Evolutionary conservation across 1,140 invertebrate species (phyloP).

Genomic region (Cherax quadricarinatus): DNA sequence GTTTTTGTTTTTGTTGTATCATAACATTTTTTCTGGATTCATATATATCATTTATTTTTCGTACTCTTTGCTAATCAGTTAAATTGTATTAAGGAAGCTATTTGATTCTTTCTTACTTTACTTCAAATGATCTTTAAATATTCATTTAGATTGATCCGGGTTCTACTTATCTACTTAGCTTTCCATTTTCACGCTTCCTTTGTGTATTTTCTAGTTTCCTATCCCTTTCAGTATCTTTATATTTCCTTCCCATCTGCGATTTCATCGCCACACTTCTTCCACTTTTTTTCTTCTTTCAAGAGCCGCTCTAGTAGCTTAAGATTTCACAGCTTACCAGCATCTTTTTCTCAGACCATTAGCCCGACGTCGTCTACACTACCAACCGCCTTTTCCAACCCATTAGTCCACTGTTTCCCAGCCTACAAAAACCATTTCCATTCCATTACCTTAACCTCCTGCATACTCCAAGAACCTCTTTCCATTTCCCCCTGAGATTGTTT

Average conservation of each 20-base stretch:
- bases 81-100: too few relatives aligned
- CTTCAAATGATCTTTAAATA: too few relatives aligned
- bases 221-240: not conserved
- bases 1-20: too few relatives aligned
- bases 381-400: conserved; percentile 40
- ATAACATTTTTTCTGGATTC: too few relatives aligned
- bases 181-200: too few relatives aligned
- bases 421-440: conserved; percentile 36
- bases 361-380: conserved; percentile 32
- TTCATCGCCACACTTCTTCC: not conserved
- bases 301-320: conserved; percentile 6
- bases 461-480: not conserved
- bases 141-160: too few relatives aligned
- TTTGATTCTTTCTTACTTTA: too few relatives aligned
- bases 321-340: conserved; percentile 25
- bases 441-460: conserved; percentile 22
- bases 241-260: not conserved
- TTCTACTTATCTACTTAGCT: too few relatives aligned
- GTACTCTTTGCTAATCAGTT: too few relatives aligned
- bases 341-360: conserved; percentile 43
- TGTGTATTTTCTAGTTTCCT: not conserved
- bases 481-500: not conserved
- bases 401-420: conserved; percentile 22
- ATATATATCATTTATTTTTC: too few relatives aligned
- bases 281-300: not conserved